Conservation (phyloP, 2,888 invertebrate genomes). For the Pristionchus maxplancki region DNA sequence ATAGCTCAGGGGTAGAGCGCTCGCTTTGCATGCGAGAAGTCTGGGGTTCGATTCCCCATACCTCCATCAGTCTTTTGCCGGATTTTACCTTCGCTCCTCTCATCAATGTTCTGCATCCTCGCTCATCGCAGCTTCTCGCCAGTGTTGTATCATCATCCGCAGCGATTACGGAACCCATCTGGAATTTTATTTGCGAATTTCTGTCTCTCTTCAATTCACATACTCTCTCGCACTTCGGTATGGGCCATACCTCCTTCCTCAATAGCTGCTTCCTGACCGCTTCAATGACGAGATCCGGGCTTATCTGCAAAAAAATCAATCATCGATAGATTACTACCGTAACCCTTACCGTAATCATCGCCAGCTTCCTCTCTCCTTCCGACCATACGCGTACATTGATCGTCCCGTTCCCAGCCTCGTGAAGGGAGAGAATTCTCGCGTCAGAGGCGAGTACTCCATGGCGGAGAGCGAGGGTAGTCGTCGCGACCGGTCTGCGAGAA, state of each 20-base stretch:
- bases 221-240: too few relatives aligned
- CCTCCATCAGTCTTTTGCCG: constrained; percentile 54
- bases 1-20: constrained; percentile 73
- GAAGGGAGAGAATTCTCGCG: background rate
- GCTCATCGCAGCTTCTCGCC: background rate
- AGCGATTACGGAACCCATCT: constrained; percentile 23
- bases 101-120: background rate
- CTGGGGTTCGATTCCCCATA: constrained; percentile 62
- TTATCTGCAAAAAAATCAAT: constrained; percentile 10
- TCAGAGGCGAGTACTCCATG: background rate
- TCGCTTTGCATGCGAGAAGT: constrained; percentile 70
- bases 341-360: constrained; percentile 17
- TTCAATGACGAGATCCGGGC: background rate
- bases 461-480: background rate
- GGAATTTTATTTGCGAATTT: background rate
- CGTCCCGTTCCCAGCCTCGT: background rate
- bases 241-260: background rate
- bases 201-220: background rate
- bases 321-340: background rate
- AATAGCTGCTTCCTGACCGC: background rate
- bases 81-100: background rate
- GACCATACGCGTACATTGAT: constrained; percentile 5
- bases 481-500: background rate
- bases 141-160: background rate
- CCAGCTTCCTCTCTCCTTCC: background rate